Conservation (phyloP, 1,140 invertebrate genomes). For the Conus betulinus region DNA sequence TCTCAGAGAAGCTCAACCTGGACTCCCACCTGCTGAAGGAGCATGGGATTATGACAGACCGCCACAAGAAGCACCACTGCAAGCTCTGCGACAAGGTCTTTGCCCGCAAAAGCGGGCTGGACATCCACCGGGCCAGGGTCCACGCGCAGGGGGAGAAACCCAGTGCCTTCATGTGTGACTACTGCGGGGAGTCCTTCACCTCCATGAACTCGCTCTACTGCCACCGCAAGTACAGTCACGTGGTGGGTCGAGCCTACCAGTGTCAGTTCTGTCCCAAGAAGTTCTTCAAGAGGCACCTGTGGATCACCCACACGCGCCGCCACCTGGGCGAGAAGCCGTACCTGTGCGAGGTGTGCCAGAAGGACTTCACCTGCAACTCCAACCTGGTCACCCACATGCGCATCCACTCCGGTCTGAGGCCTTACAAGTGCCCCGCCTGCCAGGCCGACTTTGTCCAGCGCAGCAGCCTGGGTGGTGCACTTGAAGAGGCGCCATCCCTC, state of each 20-base stretch:
- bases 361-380: constrained; percentile 9
- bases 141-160: background rate
- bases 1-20: background rate
- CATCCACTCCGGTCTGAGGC: background rate
- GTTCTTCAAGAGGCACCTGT: constrained; percentile 6
- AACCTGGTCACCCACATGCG: constrained; percentile 7
- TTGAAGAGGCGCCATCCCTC: background rate
- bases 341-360: constrained; percentile 1
- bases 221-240: background rate
- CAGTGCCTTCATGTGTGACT: background rate
- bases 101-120: background rate
- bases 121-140: background rate
- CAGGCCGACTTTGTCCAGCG: background rate
- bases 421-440: background rate
- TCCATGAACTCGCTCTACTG: background rate
- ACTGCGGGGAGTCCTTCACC: constrained; percentile 6
- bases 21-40: constrained; percentile 4
- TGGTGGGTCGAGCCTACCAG: background rate
- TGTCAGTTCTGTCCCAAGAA: background rate
- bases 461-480: constrained; percentile 18
- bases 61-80: constrained; percentile 8
- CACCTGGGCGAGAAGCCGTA: constrained; percentile 19
- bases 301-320: background rate
- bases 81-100: background rate
- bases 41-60: background rate